These are phyloP conservation scores for Pseudanteris insignis DNA, from an alignment of 2,888 invertebrate genomes.

Conservation along the genomic window DNA sequence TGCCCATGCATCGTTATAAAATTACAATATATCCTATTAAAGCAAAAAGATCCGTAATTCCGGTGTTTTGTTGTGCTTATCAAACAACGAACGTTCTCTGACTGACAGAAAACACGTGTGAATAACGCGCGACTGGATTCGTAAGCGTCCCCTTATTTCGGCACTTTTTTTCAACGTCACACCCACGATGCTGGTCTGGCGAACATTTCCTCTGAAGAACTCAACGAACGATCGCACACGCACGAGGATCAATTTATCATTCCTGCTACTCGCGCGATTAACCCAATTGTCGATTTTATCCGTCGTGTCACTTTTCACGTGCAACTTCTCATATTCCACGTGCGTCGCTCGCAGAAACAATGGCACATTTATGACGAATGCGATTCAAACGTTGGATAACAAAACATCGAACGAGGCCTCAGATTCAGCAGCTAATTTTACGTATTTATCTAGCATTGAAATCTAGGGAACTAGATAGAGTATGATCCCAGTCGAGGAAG, in stretches of 20 bases:
- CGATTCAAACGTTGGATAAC: slow-evolving; percentile 10
- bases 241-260: slow-evolving; percentile 36
- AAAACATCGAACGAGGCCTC: slow-evolving; percentile 4
- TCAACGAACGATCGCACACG: slow-evolving; percentile 21
- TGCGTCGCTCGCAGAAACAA: slow-evolving; percentile 7
- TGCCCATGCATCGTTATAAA: too few species aligned
- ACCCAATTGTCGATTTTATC: slow-evolving; percentile 37
- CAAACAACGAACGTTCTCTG: slow-evolving; percentile 6
- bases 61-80: slow-evolving; percentile 1
- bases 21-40: too few species aligned
- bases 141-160: slow-evolving; percentile 20
- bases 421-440: slow-evolving; percentile 1
- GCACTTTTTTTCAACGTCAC: slow-evolving; percentile 22
- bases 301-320: slow-evolving; percentile 36
- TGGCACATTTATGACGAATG: slow-evolving; percentile 21
- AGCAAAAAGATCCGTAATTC: too few species aligned
- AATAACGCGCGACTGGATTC: slow-evolving; percentile 21
- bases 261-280: slow-evolving; percentile 35
- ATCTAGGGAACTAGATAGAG: too few species aligned
- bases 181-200: slow-evolving; percentile 19
- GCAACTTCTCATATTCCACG: slow-evolving; percentile 23
- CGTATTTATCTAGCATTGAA: too few species aligned
- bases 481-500: not conserved
- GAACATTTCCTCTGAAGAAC: slow-evolving; percentile 31
- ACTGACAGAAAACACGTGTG: slow-evolving; percentile 21